Percentiles rank a stretch among this genome's conserved stretches.
These are phyloP conservation scores for Hedya salicella DNA, from an alignment of 2,888 invertebrate species.

Conservation along the genomic window DNA sequence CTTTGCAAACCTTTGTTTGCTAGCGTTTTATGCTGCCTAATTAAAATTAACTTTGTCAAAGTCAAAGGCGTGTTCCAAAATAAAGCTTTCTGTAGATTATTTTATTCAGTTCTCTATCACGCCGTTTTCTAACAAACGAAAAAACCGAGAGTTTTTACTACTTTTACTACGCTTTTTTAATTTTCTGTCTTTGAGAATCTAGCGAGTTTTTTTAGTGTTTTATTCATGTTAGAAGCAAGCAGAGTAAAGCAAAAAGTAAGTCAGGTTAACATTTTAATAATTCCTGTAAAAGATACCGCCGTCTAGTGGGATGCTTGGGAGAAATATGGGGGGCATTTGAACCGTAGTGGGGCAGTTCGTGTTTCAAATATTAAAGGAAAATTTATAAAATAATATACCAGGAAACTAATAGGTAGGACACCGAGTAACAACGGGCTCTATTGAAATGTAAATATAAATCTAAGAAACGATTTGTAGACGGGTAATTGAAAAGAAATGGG, in stretches of 20 bases:
- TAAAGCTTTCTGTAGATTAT: slow-evolving; percentile 44
- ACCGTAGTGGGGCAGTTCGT: background rate
- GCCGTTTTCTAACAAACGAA: slow-evolving; percentile 38
- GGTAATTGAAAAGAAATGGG: slow-evolving; percentile 66
- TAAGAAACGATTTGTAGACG: slow-evolving; percentile 42
- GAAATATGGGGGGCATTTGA: slow-evolving; percentile 10
- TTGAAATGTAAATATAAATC: slow-evolving; percentile 31
- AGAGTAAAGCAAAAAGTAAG: slow-evolving; percentile 21
- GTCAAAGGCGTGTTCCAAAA: slow-evolving; percentile 40
- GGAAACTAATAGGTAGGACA: slow-evolving; percentile 3
- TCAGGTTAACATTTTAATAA: slow-evolving; percentile 33
- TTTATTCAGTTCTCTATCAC: slow-evolving; percentile 40
- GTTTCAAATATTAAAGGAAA: background rate
- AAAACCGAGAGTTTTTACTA: slow-evolving; percentile 37
- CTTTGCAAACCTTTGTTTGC: slow-evolving; percentile 37
- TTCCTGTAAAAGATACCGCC: slow-evolving; percentile 15
- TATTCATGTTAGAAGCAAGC: slow-evolving; percentile 37
- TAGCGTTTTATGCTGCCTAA: slow-evolving; percentile 35
- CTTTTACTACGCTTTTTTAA: slow-evolving; percentile 36
- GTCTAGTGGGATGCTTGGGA: slow-evolving; percentile 4
- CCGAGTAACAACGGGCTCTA: background rate
- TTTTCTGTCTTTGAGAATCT: slow-evolving; percentile 38
- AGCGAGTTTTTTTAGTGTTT: slow-evolving; percentile 34
- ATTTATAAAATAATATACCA: background rate
- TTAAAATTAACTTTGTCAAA: slow-evolving; percentile 41